Percentiles rank a stretch among this genome's conserved stretches.
phyloP scores from a whole-genome alignment of 2,797 vertebrate species.

The Notolabrus celidotus region DNA sequence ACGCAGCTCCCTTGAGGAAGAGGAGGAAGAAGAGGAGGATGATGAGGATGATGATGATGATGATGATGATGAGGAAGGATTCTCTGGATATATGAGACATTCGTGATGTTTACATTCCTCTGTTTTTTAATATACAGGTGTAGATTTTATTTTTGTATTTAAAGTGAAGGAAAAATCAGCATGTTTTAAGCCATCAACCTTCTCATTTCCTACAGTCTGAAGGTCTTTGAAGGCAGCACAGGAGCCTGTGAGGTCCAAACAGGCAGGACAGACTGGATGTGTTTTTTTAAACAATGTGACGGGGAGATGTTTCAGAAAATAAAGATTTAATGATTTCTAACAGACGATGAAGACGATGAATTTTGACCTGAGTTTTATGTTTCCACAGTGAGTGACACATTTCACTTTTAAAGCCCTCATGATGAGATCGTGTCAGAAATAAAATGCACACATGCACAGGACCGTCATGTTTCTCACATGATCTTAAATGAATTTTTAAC shows the following conservation, averaged over 20 bases:
- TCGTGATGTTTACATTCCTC: neutral
- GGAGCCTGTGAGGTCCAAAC: neutral
- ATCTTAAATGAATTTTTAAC: too few relatives aligned
- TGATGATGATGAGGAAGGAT: constrained; percentile 20
- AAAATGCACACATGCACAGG: too few relatives aligned
- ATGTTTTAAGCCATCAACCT: neutral
- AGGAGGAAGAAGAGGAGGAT: constrained; percentile 33
- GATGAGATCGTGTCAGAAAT: too few relatives aligned
- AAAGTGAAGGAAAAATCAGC: neutral
- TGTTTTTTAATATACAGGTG: neutral
- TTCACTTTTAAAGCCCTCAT: too few relatives aligned
- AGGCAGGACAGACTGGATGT: too few relatives aligned
- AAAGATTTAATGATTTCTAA: neutral
- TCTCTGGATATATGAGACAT: constrained; percentile 45
- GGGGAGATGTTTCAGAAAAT: too few relatives aligned
- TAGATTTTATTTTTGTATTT: neutral
- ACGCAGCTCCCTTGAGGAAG: neutral
- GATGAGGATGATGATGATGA: constrained; percentile 22
- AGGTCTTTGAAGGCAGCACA: neutral
- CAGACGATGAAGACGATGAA: too few relatives aligned
- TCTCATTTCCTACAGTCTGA: neutral
- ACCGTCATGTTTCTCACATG: too few relatives aligned
- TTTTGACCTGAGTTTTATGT: too few relatives aligned
- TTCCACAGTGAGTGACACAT: too few relatives aligned
- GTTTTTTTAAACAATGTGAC: too few relatives aligned